Evolutionary conservation across 2,113 vertebrate species (phyloP), one percentile per base, ranked within the genome.

Genomic region (Ia io): DNA sequence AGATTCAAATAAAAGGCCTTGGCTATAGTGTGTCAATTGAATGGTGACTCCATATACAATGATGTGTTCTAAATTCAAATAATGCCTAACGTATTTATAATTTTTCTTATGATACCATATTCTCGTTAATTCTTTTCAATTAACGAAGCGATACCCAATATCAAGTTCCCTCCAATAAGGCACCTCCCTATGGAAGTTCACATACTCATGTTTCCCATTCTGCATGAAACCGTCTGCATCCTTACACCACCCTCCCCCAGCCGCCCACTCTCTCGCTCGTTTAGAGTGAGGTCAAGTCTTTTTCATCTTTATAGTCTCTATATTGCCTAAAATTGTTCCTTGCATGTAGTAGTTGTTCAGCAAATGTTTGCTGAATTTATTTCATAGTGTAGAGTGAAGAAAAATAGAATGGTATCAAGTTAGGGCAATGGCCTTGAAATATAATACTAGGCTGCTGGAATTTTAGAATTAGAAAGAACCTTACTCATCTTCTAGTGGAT

Each of bases 341-440:
- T 74, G 44, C 9, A 3, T 9, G 5, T 16, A n/a, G 2, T 32
- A 30, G 40, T 65, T 28, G 37, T 13, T 79, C 53, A 71, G 53
- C 80, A 84, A 85, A 44, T 30, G 32, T 84, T 67, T n/a, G 42
- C 82, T 78, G 80, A 84, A 53, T 69, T 79, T 79, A 79, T 73
- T 42, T n/a, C 35, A 28, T 25, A 17, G 9, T 25, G 16, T 7
- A 61, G 44, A 18, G 40, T 22, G 25, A 59, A 84, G 44, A 84
- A 35, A 40, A 79, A 74, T 2, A 84, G 44, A 56, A 77, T 11
- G 18, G 28, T 53, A 76, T 59, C 32, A 51, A 63, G n/a, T 84
- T 63, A 70, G 56, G 92, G 10, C 5, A 25, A 88, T 30, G 16
- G 20, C 42, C 88, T 92, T 77, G 77, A 89, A 77, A 37, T 71